Percentiles rank a stretch among this genome's conserved stretches.
Conservation (phyloP, 2,888 invertebrate species). For the Malacosoma neustria region DNA sequence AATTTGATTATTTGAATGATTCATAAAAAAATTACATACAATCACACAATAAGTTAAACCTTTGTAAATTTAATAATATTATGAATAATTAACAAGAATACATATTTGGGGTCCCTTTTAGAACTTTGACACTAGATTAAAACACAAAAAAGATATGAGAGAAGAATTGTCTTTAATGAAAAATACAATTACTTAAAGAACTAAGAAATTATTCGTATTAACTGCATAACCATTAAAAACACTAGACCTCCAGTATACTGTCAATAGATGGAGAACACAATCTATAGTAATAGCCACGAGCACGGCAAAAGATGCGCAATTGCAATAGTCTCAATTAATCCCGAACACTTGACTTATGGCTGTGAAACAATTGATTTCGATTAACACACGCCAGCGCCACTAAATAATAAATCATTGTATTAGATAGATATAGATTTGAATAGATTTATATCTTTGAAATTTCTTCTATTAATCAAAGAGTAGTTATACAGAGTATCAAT, state of each 20-base stretch:
- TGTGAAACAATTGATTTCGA: slow-evolving; percentile 66
- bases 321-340: slow-evolving; percentile 57
- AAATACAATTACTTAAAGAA: no score
- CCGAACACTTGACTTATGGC: slow-evolving; percentile 53
- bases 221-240: slow-evolving; percentile 2
- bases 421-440: slow-evolving; percentile 21
- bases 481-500: no score
- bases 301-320: slow-evolving; percentile 31
- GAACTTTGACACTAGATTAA: no score
- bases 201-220: no score
- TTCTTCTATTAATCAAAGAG: slow-evolving; percentile 4
- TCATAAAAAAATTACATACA: no score
- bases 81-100: no score
- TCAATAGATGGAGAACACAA: slow-evolving; percentile 19
- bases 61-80: no score
- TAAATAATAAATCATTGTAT: slow-evolving; percentile 49
- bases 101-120: no score
- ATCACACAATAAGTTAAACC: no score
- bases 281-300: slow-evolving; percentile 36
- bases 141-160: no score
- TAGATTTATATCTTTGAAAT: slow-evolving; percentile 18
- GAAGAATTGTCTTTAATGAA: no score
- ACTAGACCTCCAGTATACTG: slow-evolving; percentile 7
- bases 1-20: no score
- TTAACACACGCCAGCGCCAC: slow-evolving; percentile 60